Evolutionary conservation across 1,140 invertebrate genomes (phyloP).

Genomic region (Wiebesia pumilae): DNA sequence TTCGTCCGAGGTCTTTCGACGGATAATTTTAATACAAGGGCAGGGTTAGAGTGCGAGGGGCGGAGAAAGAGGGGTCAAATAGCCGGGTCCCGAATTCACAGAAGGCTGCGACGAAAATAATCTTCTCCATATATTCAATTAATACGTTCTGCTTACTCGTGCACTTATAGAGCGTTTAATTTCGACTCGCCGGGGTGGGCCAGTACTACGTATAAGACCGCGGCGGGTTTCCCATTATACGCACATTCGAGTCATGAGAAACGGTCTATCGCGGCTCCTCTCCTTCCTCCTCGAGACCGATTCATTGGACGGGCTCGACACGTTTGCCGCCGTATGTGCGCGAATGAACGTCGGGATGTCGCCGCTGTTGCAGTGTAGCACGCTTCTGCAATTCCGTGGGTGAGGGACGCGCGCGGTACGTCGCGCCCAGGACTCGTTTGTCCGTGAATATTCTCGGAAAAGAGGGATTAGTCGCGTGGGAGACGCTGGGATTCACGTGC

Average conservation of each 20-base stretch:
- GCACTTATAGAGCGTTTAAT: constrained; percentile 30
- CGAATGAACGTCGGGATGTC: too few species aligned
- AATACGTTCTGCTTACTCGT: constrained; percentile 22
- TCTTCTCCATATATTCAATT: constrained; percentile 37
- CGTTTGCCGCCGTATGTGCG: constrained; percentile 1
- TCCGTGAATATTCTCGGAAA: constrained; percentile 24
- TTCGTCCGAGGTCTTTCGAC: neutral
- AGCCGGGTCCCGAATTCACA: neutral
- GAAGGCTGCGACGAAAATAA: neutral
- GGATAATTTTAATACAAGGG: constrained; percentile 23
- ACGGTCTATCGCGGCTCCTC: neutral
- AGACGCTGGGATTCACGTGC: neutral
- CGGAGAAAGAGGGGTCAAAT: neutral
- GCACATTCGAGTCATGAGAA: constrained; percentile 20
- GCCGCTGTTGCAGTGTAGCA: neutral
- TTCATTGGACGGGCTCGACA: constrained; percentile 25
- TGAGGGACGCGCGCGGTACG: neutral
- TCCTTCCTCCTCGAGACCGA: neutral
- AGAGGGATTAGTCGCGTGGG: constrained; percentile 35
- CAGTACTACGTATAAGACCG: neutral
- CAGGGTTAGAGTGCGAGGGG: neutral
- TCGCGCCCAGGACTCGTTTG: neutral
- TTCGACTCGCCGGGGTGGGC: constrained; percentile 26
- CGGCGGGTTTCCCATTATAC: constrained; percentile 38
- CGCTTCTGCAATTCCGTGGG: neutral